Base-by-base conservation (phyloP, 1,140 invertebrate species). In the Calycopis cecrops region DNA sequence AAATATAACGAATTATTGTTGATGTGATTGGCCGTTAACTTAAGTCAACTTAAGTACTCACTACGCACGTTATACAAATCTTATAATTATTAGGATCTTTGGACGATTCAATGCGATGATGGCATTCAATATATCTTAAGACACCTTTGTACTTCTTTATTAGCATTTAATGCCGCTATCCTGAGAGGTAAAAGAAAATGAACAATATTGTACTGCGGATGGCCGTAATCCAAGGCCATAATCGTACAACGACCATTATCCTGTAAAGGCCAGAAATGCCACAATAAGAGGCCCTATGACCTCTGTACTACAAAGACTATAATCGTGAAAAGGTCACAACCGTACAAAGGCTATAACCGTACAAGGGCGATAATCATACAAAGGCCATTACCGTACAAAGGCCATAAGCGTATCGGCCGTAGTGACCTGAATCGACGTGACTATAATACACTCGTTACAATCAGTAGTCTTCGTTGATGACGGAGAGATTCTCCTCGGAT, bases 401-500 rank as follows among this genome's bases (percentile, higher is more conserved):
- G n/a, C 38, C 38, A 11, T 7, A 40, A 37, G 4, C 9, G n/a
- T 10, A 37, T 7, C 35, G 12, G 3, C n/a, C 9, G 2, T 3
- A 40, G 2, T 12, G n/a, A 3, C 21, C 21, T 3, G 6, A 28
- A 28, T 28, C 21, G 21, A 6, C n/a, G 21, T 28, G 21, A 28
- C 21, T 28, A 28, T 28, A 6, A 28, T 28, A 3, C 6, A 28
- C 21, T 28, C 12, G n/a, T 53, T 37, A 34, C 12, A 52, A 63
- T 72, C 58, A 76, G 21, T 70, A 67, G 35, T 67, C 72, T 17
- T 84, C 83, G n/a, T 75, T 79, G 7, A 80, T 58, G 3, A 60
- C 52, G 0, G 81, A 79, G 4, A 87, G 69, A 54, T 87, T 85
- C 50, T 87, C 84, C 53, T 87, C 84, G 0, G 84, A 87, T 60